Evolutionary conservation across 1,140 invertebrate genomes (phyloP).

Genomic region (Metopolophium dirhodum): DNA sequence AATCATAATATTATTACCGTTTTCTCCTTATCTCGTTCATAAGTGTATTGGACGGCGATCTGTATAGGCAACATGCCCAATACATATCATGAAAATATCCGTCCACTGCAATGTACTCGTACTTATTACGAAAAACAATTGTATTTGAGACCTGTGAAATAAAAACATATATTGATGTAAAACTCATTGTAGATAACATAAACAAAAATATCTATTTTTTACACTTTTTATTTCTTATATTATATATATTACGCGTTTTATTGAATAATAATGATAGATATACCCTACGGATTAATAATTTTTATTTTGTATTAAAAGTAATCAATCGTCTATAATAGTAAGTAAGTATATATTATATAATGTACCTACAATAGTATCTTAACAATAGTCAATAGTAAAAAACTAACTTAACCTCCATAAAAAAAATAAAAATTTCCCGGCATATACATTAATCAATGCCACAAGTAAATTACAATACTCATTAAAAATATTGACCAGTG

Average conservation of each 20-base stretch:
- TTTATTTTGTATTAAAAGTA: background rate
- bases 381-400: background rate
- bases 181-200: background rate
- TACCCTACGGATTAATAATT: too few relatives aligned
- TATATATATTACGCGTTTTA: background rate
- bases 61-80: slow-evolving; percentile 28
- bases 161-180: background rate
- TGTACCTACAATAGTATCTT: background rate
- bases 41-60: slow-evolving; percentile 49
- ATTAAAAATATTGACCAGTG: too few relatives aligned
- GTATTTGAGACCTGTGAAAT: background rate
- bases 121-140: background rate
- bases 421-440: background rate
- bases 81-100: background rate
- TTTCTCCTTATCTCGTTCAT: slow-evolving; percentile 50
- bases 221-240: background rate
- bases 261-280: background rate
- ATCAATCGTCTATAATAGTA: background rate
- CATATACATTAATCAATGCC: background rate
- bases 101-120: background rate
- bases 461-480: background rate
- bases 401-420: background rate
- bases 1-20: slow-evolving; percentile 57
- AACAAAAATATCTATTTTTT: background rate
- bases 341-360: background rate